Conservation (phyloP, 2,113 vertebrate species). For the Gallinago undulata region DNA sequence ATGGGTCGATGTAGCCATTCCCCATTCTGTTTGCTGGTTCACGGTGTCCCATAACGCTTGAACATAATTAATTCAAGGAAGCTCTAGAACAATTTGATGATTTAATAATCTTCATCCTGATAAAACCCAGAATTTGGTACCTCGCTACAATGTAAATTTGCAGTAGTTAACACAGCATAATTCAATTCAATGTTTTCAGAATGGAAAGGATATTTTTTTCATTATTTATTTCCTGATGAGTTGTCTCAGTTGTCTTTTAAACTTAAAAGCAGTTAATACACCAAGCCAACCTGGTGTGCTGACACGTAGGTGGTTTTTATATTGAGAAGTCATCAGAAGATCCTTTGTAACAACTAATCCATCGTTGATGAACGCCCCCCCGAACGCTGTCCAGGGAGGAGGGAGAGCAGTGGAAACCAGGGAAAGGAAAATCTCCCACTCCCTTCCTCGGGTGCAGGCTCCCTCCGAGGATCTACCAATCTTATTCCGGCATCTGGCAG, state of each 20-base stretch:
- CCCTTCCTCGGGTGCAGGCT: not conserved
- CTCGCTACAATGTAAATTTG: not conserved
- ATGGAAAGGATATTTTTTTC: not conserved
- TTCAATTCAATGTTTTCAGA: not conserved
- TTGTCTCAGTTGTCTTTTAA: not conserved
- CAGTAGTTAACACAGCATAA: not conserved
- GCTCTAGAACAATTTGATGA: not conserved
- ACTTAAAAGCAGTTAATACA: not conserved
- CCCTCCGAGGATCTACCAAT: slow-evolving; percentile 10
- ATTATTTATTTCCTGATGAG: not conserved
- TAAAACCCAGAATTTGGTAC: not conserved
- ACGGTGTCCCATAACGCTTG: not conserved
- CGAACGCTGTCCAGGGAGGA: not conserved
- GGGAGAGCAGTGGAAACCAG: not conserved
- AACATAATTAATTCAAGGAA: not conserved
- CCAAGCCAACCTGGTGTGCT: not conserved
- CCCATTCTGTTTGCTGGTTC: not conserved
- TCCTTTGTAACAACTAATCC: not conserved
- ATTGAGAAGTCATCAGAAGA: not conserved
- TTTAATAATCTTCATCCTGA: not conserved
- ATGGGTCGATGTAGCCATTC: not conserved
- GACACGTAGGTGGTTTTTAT: not conserved
- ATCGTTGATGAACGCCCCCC: not conserved
- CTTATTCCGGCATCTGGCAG: slow-evolving; percentile 22
- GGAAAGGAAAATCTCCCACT: not conserved